Conservation (phyloP, 2,888 invertebrate genomes). For the Spodoptera littoralis region DNA sequence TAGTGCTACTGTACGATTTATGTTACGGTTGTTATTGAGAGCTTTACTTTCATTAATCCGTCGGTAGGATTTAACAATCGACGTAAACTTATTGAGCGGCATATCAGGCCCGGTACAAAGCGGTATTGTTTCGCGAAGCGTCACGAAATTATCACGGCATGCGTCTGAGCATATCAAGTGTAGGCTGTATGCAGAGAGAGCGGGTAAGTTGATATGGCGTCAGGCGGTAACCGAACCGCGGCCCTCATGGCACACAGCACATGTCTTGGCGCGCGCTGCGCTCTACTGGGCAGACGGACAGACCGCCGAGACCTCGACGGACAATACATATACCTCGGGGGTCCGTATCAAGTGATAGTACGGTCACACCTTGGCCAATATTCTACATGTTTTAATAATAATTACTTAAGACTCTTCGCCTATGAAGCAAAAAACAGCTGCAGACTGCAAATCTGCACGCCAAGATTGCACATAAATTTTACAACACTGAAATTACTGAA, state of each 20-base stretch:
- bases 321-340: constrained; percentile 7
- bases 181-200: constrained; percentile 36
- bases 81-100: constrained; percentile 31
- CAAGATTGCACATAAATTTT: too few species aligned
- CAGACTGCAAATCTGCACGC: too few species aligned
- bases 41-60: too few species aligned
- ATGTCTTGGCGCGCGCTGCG: constrained; percentile 72
- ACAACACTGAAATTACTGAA: too few species aligned
- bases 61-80: too few species aligned
- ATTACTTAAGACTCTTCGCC: constrained; percentile 1
- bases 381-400: constrained; percentile 4
- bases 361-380: constrained; percentile 40
- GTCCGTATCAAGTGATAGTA: constrained; percentile 43
- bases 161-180: constrained; percentile 53
- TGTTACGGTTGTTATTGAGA: too few species aligned
- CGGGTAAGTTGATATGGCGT: constrained; percentile 71
- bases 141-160: constrained; percentile 64
- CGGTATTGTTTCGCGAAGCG: constrained; percentile 61
- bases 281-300: constrained; percentile 75
- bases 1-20: too few species aligned
- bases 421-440: too few species aligned
- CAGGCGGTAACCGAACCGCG: constrained; percentile 79
- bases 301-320: constrained; percentile 61
- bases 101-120: constrained; percentile 42
- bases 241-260: constrained; percentile 68